Evolutionary conservation across 2,888 invertebrate species (phyloP).

Genomic region (Athalia circularis): DNA sequence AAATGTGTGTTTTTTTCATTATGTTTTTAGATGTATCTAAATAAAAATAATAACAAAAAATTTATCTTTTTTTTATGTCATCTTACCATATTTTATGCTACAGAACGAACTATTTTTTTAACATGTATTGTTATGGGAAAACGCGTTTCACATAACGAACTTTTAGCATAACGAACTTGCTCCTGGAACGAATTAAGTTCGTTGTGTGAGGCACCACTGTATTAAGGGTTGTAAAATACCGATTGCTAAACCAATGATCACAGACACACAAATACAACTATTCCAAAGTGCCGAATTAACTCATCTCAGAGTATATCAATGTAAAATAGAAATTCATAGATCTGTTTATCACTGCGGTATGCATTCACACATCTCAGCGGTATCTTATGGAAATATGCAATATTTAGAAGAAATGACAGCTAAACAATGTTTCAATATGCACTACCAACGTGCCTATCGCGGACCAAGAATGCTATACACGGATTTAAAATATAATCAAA

Average conservation of each 20-base stretch:
- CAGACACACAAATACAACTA: constrained; percentile 28
- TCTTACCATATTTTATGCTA: too few species aligned
- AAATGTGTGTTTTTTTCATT: too few species aligned
- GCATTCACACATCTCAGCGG: constrained; percentile 47
- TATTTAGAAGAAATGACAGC: constrained; percentile 16
- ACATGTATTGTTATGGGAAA: too few species aligned
- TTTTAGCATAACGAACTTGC: too few species aligned
- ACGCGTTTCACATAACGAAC: too few species aligned
- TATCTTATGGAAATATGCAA: constrained; percentile 45
- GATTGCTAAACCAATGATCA: not conserved
- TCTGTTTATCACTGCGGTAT: constrained; percentile 49
- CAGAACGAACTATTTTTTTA: too few species aligned
- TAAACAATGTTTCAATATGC: not conserved
- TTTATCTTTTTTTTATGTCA: too few species aligned
- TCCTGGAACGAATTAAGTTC: too few species aligned
- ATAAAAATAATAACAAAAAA: too few species aligned
- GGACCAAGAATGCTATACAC: not conserved
- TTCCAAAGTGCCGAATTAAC: constrained; percentile 39
- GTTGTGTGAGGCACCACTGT: too few species aligned
- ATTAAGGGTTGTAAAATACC: not conserved
- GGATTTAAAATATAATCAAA: not conserved
- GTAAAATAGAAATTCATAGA: constrained; percentile 44
- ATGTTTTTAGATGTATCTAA: too few species aligned
- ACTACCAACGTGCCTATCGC: not conserved
- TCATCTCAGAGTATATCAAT: constrained; percentile 40